Percentiles rank a stretch among this genome's conserved stretches.
Evolutionary conservation across 2,797 vertebrate genomes (phyloP).

Genomic region (Dendrocincla tyrannina): DNA sequence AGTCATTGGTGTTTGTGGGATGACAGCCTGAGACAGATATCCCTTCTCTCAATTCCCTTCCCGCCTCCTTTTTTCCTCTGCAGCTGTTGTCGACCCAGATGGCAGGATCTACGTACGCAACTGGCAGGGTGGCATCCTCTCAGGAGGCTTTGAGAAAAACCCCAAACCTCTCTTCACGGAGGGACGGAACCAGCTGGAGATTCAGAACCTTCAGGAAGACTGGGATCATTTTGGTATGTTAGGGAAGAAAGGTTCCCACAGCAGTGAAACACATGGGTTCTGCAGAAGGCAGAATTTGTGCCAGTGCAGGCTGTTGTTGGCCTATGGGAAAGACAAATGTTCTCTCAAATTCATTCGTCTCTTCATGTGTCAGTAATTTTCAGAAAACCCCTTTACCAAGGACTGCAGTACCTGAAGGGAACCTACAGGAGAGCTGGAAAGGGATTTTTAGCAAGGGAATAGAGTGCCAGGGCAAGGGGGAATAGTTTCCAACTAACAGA

Average conservation of each 20-base stretch:
- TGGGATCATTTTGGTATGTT: conserved; percentile 96
- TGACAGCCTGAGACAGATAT: background rate
- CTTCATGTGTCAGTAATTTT: background rate
- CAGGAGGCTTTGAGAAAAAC: conserved; percentile 97
- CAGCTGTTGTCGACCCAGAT: conserved; percentile 91
- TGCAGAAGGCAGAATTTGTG: background rate
- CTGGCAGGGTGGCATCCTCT: conserved; percentile 95
- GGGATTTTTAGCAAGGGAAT: background rate
- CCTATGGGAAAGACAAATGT: rapidly evolving
- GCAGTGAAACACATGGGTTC: rapidly evolving
- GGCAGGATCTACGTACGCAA: conserved; percentile 92
- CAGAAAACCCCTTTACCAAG: background rate
- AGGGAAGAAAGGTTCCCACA: background rate
- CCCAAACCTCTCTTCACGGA: conserved; percentile 98
- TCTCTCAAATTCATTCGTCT: background rate
- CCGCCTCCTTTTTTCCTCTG: background rate
- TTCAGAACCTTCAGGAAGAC: conserved; percentile 96
- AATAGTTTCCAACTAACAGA: background rate
- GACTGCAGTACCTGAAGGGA: background rate
- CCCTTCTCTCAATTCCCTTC: background rate
- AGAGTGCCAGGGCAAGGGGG: background rate
- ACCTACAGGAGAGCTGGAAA: background rate
- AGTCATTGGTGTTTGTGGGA: rapidly evolving
- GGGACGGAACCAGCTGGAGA: conserved; percentile 95
- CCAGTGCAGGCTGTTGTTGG: background rate